Evolutionary conservation across 2,888 invertebrate species (phyloP).

Genomic region (Acanthosoma haemorrhoidale): DNA sequence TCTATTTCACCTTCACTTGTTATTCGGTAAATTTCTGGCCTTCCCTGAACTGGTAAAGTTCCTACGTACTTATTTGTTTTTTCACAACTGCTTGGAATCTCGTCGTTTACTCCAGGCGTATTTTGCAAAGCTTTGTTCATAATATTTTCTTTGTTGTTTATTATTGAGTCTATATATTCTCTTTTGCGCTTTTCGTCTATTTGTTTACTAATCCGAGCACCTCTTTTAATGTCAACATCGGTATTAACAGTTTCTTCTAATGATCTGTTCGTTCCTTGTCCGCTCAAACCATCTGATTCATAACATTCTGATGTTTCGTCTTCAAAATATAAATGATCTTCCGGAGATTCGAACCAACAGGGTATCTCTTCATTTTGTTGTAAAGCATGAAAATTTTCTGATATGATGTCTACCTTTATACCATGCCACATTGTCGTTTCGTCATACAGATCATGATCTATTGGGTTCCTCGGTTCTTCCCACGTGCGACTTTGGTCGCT

Average conservation of each 20-base stretch:
- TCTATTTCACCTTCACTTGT: conserved; percentile 16
- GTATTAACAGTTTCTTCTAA: not conserved
- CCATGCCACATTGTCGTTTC: conserved; percentile 31
- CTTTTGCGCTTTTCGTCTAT: not conserved
- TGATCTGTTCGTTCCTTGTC: not conserved
- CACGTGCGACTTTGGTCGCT: conserved; percentile 50
- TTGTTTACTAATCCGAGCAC: not conserved
- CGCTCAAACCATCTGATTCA: not conserved
- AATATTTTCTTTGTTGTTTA: conserved; percentile 21
- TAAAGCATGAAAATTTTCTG: not conserved
- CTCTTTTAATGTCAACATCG: not conserved
- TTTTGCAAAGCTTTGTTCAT: conserved; percentile 18
- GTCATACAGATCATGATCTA: conserved; percentile 41
- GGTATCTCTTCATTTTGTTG: conserved; percentile 7
- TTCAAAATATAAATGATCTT: not conserved
- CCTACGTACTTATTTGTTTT: not conserved
- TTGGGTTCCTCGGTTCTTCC: conserved; percentile 46
- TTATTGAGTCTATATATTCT: not conserved
- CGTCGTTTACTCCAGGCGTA: not conserved
- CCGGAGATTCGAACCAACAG: conserved; percentile 15
- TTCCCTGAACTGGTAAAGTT: conserved; percentile 5
- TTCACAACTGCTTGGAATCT: not conserved
- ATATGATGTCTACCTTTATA: conserved; percentile 20
- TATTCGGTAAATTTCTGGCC: not conserved
- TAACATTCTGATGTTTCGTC: not conserved